phyloP scores from a whole-genome alignment of 2,888 invertebrate species.

The Biston stratarius region DNA sequence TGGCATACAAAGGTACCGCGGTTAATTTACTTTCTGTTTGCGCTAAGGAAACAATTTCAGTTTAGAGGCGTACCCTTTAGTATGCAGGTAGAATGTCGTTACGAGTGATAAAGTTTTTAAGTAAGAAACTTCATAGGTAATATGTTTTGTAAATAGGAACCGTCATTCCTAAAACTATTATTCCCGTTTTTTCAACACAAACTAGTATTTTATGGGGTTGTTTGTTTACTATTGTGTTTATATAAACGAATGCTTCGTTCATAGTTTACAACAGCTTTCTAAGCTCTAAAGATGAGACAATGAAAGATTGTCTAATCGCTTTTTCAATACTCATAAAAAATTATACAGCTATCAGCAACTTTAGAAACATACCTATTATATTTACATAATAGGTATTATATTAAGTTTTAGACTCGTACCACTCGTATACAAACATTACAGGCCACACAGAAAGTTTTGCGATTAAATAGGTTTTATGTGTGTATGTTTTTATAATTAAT shows the following conservation, averaged over 20 bases:
- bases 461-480: too few relatives aligned
- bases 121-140: constrained; percentile 28
- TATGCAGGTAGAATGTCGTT: constrained; percentile 39
- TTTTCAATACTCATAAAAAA: too few relatives aligned
- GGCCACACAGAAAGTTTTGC: too few relatives aligned
- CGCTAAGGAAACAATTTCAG: constrained; percentile 67
- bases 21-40: constrained; percentile 76
- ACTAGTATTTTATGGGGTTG: constrained; percentile 22
- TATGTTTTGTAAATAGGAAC: neutral
- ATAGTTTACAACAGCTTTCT: neutral
- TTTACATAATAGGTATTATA: too few relatives aligned
- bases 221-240: constrained; percentile 8
- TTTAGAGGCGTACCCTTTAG: constrained; percentile 59
- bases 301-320: neutral
- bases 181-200: neutral
- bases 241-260: neutral
- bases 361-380: too few relatives aligned
- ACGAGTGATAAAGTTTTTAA: constrained; percentile 38
- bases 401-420: too few relatives aligned
- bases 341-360: too few relatives aligned
- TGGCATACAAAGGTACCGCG: constrained; percentile 73
- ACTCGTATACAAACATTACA: too few relatives aligned
- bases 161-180: neutral
- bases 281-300: neutral
- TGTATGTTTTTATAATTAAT: too few relatives aligned